A percentile compares a stretch with the other conserved stretches of the same genome.
Evolutionary conservation across 2,888 invertebrate genomes (phyloP).

Genomic region (Tholera decimalis): DNA sequence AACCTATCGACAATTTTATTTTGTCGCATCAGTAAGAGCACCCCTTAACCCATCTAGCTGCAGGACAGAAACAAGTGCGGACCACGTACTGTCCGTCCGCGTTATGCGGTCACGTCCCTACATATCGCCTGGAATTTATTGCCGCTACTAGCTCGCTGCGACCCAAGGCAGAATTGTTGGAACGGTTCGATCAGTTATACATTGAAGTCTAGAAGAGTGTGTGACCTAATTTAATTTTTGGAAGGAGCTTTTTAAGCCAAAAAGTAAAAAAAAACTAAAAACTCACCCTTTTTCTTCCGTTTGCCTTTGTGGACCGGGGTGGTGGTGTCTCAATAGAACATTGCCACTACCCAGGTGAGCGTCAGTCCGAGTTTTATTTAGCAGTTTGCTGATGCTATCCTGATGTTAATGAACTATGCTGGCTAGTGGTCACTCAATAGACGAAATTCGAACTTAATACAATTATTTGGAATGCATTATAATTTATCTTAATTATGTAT

Average conservation of each 20-base stretch:
- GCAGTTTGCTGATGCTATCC: too few species aligned
- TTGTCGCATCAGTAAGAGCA: conserved; percentile 12
- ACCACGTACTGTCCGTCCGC: conserved; percentile 77
- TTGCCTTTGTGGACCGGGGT: too few species aligned
- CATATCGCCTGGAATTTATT: conserved; percentile 76
- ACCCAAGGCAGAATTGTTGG: conserved; percentile 19
- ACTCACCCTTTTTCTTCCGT: too few species aligned
- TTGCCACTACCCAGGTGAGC: too few species aligned
- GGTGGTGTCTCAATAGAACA: too few species aligned
- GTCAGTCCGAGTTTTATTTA: too few species aligned
- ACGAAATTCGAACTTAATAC: too few species aligned
- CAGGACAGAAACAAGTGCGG: conserved; percentile 69
- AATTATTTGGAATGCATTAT: too few species aligned
- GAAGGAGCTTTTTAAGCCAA: background rate
- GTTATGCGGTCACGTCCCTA: conserved; percentile 79
- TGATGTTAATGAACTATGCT: too few species aligned
- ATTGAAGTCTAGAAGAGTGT: conserved; percentile 27
- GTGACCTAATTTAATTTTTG: conserved; percentile 31
- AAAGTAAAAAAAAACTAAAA: too few species aligned
- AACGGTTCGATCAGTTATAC: conserved; percentile 21
- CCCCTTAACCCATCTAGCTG: conserved; percentile 27
- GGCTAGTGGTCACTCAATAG: too few species aligned
- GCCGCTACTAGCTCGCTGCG: conserved; percentile 43
- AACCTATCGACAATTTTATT: background rate
- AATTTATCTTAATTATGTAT: too few species aligned